A percentile compares a stretch with the other conserved stretches of the same genome.
Conservation (phyloP, 37 sponge, comb jelly and placozoan genomes). For the Oopsacas minuta region DNA sequence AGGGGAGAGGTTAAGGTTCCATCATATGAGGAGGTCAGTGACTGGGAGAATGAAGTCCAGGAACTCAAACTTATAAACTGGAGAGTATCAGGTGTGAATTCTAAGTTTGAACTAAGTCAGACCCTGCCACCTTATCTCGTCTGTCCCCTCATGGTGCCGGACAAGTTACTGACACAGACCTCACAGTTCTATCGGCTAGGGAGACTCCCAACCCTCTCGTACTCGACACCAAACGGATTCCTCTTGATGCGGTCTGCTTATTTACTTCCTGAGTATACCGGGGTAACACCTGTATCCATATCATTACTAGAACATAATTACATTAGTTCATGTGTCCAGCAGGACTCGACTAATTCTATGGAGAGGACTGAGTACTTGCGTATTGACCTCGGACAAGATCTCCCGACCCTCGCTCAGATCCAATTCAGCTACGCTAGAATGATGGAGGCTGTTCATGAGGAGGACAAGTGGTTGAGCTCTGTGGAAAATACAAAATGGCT, state of each 20-base stretch:
- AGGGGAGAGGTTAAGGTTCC: neutral
- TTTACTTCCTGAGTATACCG: neutral
- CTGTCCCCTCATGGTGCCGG: conserved; percentile 5
- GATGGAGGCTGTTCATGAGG: conserved; percentile 17
- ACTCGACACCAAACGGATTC: neutral
- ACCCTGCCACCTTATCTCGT: neutral
- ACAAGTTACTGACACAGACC: neutral
- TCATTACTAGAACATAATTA: neutral
- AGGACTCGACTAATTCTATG: neutral
- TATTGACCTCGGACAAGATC: neutral
- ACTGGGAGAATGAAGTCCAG: conserved; percentile 1
- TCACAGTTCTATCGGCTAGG: neutral
- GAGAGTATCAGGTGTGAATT: conserved; percentile 1
- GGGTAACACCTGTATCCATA: neutral
- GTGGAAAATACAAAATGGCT: neutral
- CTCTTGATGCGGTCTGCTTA: neutral
- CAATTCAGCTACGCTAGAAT: neutral
- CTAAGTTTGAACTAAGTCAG: neutral
- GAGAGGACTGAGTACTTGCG: neutral
- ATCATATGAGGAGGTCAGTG: neutral
- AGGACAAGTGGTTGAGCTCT: neutral
- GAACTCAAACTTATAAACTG: neutral
- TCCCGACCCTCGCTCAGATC: neutral
- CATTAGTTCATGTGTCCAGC: neutral
- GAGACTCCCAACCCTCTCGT: neutral